Evolutionary conservation across 1,140 invertebrate species (phyloP), one percentile per base, ranked within the genome.

Genomic region (Himalopsyche phryganea): DNA sequence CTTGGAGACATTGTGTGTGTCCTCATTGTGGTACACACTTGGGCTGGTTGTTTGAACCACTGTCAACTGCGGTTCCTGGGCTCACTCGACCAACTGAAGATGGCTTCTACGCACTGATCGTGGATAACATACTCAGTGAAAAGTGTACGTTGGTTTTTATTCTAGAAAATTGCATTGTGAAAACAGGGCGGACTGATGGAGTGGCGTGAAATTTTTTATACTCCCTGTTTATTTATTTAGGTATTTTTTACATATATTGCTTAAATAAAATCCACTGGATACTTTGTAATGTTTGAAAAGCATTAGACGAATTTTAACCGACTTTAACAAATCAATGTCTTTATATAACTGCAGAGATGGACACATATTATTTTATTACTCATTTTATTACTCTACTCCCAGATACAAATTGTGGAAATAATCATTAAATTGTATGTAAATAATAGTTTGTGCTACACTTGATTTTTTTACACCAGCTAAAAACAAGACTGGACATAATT

Each of bases 21-120:
- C 71, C 74, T 19, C 72, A 73, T 44, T 78, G 76, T 61, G 70
- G 71, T 1, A 68, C 73, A 35, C 75, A 77, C 58, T 66, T 78
- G n/a, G 76, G 76, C 13, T 78, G 76, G 76, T 71, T 74, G 49
- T 78, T 78, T 72, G 69, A 76, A 60, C 71, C 56, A 6, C 38
- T 60, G 35, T 38, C 52, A 35, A 58, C 64, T 19, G 59, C 47
- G 47, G 55, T 62, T 15, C 19, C 42, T 1, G 66, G 63, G 11
- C 50, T 49, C 46, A 20, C 54, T 44, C 11, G 67, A 13, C 63
- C 59, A 32, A 69, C 50, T 1, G 47, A 68, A 20, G 54, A 72
- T 23, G 63, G 60, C 51, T 78, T 78, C 66, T 72, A 76, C 70
- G 76, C 72, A 50, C 55, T 78, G 20, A 77, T 78, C 58, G 67